Conservation (phyloP, 2,113 vertebrate genomes). For the Menura novaehollandiae region DNA sequence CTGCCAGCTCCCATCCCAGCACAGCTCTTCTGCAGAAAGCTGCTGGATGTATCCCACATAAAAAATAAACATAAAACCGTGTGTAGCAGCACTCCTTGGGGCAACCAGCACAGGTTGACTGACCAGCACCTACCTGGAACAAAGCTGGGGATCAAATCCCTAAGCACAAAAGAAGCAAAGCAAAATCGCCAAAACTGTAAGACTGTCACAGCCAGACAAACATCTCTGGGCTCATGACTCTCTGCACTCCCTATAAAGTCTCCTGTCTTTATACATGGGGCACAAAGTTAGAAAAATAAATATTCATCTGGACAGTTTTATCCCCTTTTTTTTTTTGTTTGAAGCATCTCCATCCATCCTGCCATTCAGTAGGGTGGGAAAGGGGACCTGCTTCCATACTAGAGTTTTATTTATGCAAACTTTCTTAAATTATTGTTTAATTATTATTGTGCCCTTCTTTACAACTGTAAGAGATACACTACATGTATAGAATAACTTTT, state of each 20-base stretch:
- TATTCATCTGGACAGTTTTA: not conserved
- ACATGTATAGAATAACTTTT: not conserved
- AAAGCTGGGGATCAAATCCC: not conserved
- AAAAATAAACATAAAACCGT: not conserved
- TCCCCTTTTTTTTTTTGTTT: not conserved
- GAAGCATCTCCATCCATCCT: not conserved
- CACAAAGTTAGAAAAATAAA: not conserved
- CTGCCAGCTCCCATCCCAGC: not conserved
- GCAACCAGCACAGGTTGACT: not conserved
- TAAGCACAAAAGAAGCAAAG: not conserved
- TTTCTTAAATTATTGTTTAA: not conserved
- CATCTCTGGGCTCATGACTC: not conserved
- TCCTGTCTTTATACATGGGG: not conserved
- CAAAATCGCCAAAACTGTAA: not conserved
- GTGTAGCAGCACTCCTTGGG: not conserved
- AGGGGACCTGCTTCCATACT: not conserved
- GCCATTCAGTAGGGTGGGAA: not conserved
- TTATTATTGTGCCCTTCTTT: not conserved
- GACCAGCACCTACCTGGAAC: not conserved
- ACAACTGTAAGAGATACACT: not conserved
- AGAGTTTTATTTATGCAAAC: not conserved
- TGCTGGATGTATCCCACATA: rapidly evolving
- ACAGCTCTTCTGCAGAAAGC: not conserved
- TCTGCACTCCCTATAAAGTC: not conserved
- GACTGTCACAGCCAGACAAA: not conserved